A percentile compares a stretch with the other conserved stretches of the same genome.
Evolutionary conservation across 2,797 vertebrate genomes (phyloP).

Genomic region (Myripristis jacobus): DNA sequence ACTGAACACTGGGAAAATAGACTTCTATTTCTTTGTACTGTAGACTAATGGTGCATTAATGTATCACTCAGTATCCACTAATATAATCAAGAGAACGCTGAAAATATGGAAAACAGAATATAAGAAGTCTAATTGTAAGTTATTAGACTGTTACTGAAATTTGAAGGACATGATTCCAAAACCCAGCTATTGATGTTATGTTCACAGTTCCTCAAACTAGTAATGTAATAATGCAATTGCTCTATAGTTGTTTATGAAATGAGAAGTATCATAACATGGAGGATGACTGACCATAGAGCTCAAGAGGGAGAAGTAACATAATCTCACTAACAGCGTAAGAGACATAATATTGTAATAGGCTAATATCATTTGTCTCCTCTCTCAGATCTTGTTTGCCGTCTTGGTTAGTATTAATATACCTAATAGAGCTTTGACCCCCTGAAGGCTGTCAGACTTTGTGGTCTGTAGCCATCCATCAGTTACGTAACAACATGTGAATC

Average conservation of each 20-base stretch:
- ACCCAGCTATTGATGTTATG: not conserved
- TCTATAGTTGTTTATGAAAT: not conserved
- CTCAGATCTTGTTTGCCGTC: constrained; percentile 50
- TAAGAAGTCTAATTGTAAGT: not conserved
- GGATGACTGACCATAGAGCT: constrained; percentile 24
- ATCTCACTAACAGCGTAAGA: constrained; percentile 22
- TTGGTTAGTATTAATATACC: constrained; percentile 41
- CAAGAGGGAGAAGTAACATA: constrained; percentile 25
- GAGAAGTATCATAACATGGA: not conserved
- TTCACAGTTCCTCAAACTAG: not conserved
- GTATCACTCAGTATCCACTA: not conserved
- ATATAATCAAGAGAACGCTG: not conserved
- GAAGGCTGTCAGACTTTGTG: constrained; percentile 37
- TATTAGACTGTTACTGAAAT: not conserved
- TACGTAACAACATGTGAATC: constrained; percentile 44
- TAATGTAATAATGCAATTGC: not conserved
- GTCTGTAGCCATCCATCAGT: constrained; percentile 44
- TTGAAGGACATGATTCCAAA: not conserved
- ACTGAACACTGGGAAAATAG: constrained; percentile 24
- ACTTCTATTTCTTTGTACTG: not conserved
- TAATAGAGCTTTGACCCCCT: constrained; percentile 13
- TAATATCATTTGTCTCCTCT: constrained; percentile 44
- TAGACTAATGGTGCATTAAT: not conserved
- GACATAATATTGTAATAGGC: constrained; percentile 36
- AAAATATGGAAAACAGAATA: not conserved